These are phyloP conservation scores for Theristicus caerulescens DNA, from an alignment of 2,113 vertebrate species.

Conservation along the genomic window DNA sequence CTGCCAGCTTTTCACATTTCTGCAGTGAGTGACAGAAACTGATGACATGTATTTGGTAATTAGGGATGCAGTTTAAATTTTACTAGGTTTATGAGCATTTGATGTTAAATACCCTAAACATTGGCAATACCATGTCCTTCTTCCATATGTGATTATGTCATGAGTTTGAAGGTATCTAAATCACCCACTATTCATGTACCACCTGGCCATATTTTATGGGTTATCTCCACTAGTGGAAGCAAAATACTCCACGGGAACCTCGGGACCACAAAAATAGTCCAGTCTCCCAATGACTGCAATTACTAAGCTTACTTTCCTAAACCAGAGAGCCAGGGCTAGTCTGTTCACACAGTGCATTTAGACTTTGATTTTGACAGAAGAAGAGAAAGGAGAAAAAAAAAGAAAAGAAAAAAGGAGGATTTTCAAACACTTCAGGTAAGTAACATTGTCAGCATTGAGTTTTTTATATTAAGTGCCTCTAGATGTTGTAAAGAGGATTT, in stretches of 20 bases:
- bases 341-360: background rate
- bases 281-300: background rate
- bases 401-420: background rate
- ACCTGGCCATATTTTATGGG: background rate
- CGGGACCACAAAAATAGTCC: background rate
- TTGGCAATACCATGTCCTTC: background rate
- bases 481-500: background rate
- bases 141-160: background rate
- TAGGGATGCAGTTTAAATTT: background rate
- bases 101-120: background rate
- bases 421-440: background rate
- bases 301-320: background rate
- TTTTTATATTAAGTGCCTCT: background rate
- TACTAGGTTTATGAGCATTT: background rate
- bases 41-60: conserved; percentile 4
- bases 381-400: too few species aligned
- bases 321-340: background rate
- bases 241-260: background rate
- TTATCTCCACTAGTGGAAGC: background rate
- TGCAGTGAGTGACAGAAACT: background rate
- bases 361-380: background rate
- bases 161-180: background rate
- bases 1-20: background rate
- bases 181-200: background rate
- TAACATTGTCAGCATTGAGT: background rate